Evolutionary conservation across 2,113 vertebrate species (phyloP).

Genomic region (Centrocercus urophasianus): DNA sequence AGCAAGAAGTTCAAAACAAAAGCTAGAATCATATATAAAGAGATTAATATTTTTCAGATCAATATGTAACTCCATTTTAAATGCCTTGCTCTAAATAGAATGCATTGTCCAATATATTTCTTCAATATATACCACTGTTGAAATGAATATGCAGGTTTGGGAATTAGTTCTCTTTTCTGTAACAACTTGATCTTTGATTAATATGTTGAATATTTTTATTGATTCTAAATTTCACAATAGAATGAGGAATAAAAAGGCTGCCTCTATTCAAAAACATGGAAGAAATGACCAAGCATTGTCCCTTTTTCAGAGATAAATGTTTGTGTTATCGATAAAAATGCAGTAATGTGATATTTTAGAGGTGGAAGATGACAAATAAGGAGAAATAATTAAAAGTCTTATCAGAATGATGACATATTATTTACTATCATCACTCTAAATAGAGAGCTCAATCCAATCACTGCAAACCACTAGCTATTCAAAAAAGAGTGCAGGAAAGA

Average conservation of each 20-base stretch:
- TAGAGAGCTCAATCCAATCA: neutral
- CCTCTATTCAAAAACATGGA: neutral
- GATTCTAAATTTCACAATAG: neutral
- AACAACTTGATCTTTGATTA: neutral
- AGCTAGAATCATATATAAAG: constrained; percentile 43
- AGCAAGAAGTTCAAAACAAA: constrained; percentile 42
- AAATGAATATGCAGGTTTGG: neutral
- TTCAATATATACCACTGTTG: neutral
- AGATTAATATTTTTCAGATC: constrained; percentile 55
- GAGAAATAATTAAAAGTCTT: neutral
- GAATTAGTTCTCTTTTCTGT: neutral
- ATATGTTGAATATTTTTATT: neutral
- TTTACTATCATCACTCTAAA: neutral
- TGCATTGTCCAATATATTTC: neutral
- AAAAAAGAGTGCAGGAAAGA: neutral
- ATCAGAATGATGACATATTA: neutral
- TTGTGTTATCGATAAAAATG: neutral
- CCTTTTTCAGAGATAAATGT: neutral
- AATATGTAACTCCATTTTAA: constrained; percentile 56
- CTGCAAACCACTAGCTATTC: neutral
- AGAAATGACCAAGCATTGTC: neutral
- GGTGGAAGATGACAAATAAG: neutral
- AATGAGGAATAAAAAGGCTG: neutral
- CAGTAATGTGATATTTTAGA: neutral
- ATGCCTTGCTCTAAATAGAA: constrained; percentile 20